These are phyloP conservation scores for Agonopterix subpropinquella DNA, from an alignment of 2,888 invertebrate genomes.

Conservation along the genomic window DNA sequence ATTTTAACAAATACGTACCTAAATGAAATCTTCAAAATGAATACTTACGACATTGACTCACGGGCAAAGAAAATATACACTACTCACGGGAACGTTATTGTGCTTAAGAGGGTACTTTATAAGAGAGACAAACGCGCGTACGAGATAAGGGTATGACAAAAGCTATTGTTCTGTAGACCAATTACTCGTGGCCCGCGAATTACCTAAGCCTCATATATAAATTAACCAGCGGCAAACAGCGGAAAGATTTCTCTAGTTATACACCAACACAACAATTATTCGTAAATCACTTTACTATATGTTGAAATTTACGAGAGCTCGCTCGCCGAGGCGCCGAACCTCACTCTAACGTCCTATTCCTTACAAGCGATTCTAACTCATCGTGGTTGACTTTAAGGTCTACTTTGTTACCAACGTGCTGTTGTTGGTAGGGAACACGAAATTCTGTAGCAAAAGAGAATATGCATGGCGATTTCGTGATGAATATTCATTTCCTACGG, in stretches of 20 bases:
- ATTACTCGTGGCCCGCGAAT: slow-evolving; percentile 73
- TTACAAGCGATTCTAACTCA: slow-evolving; percentile 50
- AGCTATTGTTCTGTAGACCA: slow-evolving; percentile 73
- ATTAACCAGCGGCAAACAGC: slow-evolving; percentile 74
- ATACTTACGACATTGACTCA: slow-evolving; percentile 38
- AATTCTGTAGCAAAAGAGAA: slow-evolving; percentile 69
- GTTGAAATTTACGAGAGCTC: slow-evolving; percentile 73
- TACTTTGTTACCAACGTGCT: slow-evolving; percentile 34
- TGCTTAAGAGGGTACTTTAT: slow-evolving; percentile 52
- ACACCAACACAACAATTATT: slow-evolving; percentile 76
- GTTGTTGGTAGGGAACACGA: slow-evolving; percentile 50
- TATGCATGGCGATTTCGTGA: slow-evolving; percentile 76
- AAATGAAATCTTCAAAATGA: slow-evolving; percentile 15
- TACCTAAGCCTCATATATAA: slow-evolving; percentile 76
- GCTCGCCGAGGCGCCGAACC: slow-evolving; percentile 47
- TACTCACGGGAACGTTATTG: slow-evolving; percentile 54
- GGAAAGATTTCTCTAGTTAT: slow-evolving; percentile 76
- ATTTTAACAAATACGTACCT: too few relatives aligned
- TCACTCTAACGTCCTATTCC: slow-evolving; percentile 36
- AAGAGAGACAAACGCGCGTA: slow-evolving; percentile 59
- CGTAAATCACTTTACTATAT: slow-evolving; percentile 77
- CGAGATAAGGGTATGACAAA: slow-evolving; percentile 73
- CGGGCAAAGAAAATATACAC: too few relatives aligned
- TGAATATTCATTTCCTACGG: slow-evolving; percentile 77
- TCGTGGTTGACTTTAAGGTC: slow-evolving; percentile 43